These are phyloP conservation scores for Hycleus cichorii DNA, from an alignment of 1,140 invertebrate species.

Conservation along the genomic window DNA sequence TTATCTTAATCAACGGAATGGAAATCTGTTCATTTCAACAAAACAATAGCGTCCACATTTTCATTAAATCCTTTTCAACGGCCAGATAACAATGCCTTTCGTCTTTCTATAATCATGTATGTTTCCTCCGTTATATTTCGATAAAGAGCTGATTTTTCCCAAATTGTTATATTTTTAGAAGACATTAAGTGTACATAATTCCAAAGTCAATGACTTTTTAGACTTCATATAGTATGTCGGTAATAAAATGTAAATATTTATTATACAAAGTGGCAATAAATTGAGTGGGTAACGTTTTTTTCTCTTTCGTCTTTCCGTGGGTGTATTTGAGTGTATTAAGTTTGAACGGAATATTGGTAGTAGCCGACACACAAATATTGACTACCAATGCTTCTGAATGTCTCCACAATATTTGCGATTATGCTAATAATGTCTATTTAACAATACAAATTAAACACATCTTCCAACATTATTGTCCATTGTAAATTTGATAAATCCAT, in stretches of 20 bases:
- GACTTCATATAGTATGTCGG: constrained; percentile 4
- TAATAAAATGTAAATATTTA: constrained; percentile 10
- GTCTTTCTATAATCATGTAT: background rate
- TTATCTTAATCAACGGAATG: constrained; percentile 5
- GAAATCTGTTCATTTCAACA: background rate
- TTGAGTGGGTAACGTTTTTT: constrained; percentile 7
- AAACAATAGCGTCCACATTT: constrained; percentile 2
- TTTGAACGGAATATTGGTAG: constrained; percentile 2
- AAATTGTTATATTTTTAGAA: too few species aligned
- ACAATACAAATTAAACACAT: constrained; percentile 7
- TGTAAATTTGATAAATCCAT: constrained; percentile 14
- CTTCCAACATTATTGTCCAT: background rate
- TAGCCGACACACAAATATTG: constrained; percentile 14
- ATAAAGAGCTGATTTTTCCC: background rate
- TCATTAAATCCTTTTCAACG: constrained; percentile 7
- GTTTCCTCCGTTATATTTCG: background rate
- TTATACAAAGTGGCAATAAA: constrained; percentile 16
- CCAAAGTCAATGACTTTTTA: constrained; percentile 6
- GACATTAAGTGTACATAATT: background rate
- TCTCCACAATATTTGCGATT: constrained; percentile 13
- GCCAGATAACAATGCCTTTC: background rate
- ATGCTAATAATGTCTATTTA: constrained; percentile 15
- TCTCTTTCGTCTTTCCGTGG: background rate
- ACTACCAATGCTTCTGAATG: constrained; percentile 12
- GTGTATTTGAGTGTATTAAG: constrained; percentile 1